These are phyloP conservation scores for Loriculus beryllinus DNA, from an alignment of 2,797 vertebrate genomes.

Conservation along the genomic window DNA sequence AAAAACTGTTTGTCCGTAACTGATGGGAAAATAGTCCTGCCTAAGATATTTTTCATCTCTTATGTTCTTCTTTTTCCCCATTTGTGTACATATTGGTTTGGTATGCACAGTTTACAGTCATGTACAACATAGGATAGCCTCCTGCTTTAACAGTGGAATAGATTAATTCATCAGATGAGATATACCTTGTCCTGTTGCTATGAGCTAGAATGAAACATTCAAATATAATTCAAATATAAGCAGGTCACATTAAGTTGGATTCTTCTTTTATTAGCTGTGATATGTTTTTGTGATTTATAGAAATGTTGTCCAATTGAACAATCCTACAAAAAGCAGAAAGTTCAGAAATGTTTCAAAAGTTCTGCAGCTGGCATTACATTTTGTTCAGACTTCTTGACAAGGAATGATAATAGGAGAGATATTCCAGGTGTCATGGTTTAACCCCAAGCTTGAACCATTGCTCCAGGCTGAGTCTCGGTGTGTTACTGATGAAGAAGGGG, in stretches of 20 bases:
- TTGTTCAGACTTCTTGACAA: not conserved
- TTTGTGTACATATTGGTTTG: not conserved
- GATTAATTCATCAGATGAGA: not conserved
- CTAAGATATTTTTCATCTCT: not conserved
- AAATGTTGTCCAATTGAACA: not conserved
- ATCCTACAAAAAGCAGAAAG: not conserved
- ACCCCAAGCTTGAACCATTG: not conserved
- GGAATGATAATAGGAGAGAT: not conserved
- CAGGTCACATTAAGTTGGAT: not conserved
- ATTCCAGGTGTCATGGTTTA: not conserved
- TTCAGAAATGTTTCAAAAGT: not conserved
- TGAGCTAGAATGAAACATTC: not conserved
- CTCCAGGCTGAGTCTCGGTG: not conserved
- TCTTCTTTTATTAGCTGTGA: not conserved
- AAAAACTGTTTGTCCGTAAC: not conserved
- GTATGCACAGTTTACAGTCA: not conserved
- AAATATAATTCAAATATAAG: not conserved
- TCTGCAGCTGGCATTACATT: not conserved
- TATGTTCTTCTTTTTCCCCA: not conserved
- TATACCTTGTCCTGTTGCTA: not conserved
- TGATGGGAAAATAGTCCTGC: not conserved
- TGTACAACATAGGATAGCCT: accelerated
- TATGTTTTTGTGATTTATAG: not conserved
- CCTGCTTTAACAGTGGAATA: not conserved
- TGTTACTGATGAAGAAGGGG: not conserved